Percentiles rank a stretch among this genome's conserved stretches.
phyloP scores from a whole-genome alignment of 2,113 vertebrate species.

The human region DNA sequence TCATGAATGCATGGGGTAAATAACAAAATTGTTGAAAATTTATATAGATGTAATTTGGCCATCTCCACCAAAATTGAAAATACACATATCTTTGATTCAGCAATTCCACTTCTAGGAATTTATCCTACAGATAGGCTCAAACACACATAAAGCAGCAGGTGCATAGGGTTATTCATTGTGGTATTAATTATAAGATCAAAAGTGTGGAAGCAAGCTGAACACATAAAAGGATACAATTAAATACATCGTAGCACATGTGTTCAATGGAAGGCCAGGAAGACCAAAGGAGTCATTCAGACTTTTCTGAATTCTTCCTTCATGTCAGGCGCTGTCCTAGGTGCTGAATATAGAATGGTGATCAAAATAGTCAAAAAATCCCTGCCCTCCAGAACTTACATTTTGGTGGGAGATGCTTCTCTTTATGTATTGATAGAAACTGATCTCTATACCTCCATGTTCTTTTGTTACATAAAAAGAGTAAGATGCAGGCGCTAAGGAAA shows the following conservation, averaged over 20 bases:
- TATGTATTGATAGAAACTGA: neutral
- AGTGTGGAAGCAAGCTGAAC: neutral
- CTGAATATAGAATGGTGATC: neutral
- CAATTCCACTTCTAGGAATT: neutral
- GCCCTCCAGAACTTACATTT: neutral
- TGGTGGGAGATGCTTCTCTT: neutral
- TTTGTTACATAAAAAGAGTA: neutral
- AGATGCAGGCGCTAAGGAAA: neutral
- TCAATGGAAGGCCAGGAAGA: rapidly evolving
- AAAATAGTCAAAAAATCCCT: neutral
- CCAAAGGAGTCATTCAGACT: neutral
- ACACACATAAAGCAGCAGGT: neutral
- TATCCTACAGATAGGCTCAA: neutral
- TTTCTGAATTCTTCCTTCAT: neutral
- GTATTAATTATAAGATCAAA: neutral
- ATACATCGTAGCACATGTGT: rapidly evolving
- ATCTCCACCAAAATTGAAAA: neutral
- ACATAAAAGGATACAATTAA: neutral
- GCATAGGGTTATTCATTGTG: neutral
- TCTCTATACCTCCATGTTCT: neutral
- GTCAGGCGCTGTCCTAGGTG: neutral
- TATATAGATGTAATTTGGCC: neutral
- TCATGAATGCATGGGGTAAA: neutral
- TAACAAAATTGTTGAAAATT: neutral
- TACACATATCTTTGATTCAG: neutral